phyloP scores from a whole-genome alignment of 2,888 invertebrate species.

The Dynastes grantii region DNA sequence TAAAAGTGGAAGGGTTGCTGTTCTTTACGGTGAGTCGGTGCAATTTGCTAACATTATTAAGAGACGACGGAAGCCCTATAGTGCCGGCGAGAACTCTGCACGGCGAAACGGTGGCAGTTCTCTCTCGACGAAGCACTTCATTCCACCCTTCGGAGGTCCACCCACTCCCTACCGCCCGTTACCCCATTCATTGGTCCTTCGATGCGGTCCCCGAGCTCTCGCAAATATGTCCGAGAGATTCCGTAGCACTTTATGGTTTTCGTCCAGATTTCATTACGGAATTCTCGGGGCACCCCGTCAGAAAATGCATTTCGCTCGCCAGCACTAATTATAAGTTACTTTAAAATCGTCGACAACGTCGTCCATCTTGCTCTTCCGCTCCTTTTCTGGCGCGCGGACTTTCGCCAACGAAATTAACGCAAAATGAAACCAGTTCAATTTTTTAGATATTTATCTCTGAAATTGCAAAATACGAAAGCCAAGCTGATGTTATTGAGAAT shows the following conservation, averaged over 20 bases:
- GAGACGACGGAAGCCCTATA: slow-evolving; percentile 62
- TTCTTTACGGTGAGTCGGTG: slow-evolving; percentile 69
- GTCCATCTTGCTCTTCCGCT: slow-evolving; percentile 3
- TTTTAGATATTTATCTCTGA: not conserved
- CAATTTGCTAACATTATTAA: slow-evolving; percentile 71
- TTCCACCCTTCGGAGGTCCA: slow-evolving; percentile 25
- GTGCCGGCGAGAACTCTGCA: not conserved
- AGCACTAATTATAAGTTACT: slow-evolving; percentile 58
- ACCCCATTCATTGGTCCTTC: slow-evolving; percentile 40
- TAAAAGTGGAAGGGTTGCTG: slow-evolving; percentile 68
- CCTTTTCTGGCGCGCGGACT: slow-evolving; percentile 12
- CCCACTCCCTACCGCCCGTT: not conserved
- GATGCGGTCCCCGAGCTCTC: slow-evolving; percentile 58
- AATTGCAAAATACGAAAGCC: too few relatives aligned
- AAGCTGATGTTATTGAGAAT: too few relatives aligned
- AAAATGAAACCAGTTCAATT: not conserved
- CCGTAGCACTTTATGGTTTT: slow-evolving; percentile 66
- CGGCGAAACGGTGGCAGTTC: slow-evolving; percentile 24
- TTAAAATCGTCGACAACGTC: slow-evolving; percentile 43
- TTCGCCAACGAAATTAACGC: not conserved
- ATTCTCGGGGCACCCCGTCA: slow-evolving; percentile 55
- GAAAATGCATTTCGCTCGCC: slow-evolving; percentile 60
- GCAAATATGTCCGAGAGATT: slow-evolving; percentile 69
- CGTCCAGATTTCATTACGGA: slow-evolving; percentile 63
- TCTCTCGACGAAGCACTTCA: slow-evolving; percentile 37